These are phyloP conservation scores for Sebastes paucispinis DNA, from an alignment of 2,797 vertebrate species.

Conservation along the genomic window DNA sequence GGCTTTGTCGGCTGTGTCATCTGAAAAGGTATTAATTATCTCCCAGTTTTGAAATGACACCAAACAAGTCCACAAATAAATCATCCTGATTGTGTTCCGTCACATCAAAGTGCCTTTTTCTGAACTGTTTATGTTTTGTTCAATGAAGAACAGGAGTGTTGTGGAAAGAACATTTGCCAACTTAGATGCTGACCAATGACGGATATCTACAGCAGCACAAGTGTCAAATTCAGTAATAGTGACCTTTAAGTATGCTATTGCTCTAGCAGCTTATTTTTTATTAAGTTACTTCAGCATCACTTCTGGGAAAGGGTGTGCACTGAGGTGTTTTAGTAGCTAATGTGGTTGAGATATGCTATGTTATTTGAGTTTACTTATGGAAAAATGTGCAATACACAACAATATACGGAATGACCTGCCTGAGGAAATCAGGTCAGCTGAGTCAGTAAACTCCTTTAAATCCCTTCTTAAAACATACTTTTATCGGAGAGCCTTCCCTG, in stretches of 20 bases:
- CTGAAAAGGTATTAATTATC: not conserved
- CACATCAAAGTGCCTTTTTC: not conserved
- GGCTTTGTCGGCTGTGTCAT: not conserved
- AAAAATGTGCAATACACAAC: not conserved
- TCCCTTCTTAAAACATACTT: too few relatives aligned
- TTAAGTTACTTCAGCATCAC: not conserved
- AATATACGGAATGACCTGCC: too few relatives aligned
- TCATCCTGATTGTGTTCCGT: not conserved
- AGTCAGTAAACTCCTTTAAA: too few relatives aligned
- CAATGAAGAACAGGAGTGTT: not conserved
- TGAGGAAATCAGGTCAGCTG: too few relatives aligned
- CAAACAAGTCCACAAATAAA: constrained; percentile 1
- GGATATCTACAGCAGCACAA: not conserved
- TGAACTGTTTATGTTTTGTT: not conserved
- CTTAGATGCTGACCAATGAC: not conserved
- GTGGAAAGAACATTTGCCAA: not conserved
- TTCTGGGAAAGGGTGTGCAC: not conserved
- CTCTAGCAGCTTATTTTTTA: not conserved
- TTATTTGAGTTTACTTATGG: not conserved
- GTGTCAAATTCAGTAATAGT: not conserved
- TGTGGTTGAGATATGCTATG: not conserved
- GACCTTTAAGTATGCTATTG: not conserved
- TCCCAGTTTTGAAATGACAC: not conserved
- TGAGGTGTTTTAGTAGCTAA: not conserved
- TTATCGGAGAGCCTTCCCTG: too few relatives aligned